phyloP scores from a whole-genome alignment of 2,888 invertebrate genomes.

The Timandra comae region DNA sequence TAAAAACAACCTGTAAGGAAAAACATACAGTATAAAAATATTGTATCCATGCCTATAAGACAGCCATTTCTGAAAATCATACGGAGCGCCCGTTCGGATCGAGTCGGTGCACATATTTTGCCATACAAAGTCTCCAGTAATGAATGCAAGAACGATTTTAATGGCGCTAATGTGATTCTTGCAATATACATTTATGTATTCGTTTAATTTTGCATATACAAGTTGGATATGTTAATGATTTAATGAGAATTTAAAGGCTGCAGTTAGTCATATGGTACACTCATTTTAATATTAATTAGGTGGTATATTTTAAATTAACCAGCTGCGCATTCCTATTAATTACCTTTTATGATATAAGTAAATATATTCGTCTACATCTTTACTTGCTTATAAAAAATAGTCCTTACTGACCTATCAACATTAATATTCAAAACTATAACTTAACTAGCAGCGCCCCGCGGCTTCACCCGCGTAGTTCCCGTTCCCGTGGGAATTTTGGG shows the following conservation, averaged over 20 bases:
- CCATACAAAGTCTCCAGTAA: conserved; percentile 63
- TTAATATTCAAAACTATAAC: too few relatives aligned
- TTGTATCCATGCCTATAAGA: conserved; percentile 70
- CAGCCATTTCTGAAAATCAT: conserved; percentile 76
- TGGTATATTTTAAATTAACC: too few relatives aligned
- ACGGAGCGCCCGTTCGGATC: conserved; percentile 64
- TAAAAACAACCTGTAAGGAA: conserved; percentile 66
- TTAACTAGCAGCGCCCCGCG: too few relatives aligned
- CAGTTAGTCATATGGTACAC: not conserved
- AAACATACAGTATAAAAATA: conserved; percentile 72
- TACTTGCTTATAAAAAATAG: too few relatives aligned
- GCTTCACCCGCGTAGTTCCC: too few relatives aligned
- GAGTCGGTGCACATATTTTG: conserved; percentile 67
- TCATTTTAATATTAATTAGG: too few relatives aligned
- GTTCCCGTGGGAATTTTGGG: too few relatives aligned
- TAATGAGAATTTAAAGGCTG: conserved; percentile 1
- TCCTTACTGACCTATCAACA: too few relatives aligned
- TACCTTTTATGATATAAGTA: too few relatives aligned
- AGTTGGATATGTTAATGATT: conserved; percentile 19
- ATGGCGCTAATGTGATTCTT: conserved; percentile 67
- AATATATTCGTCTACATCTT: too few relatives aligned
- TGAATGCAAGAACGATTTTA: conserved; percentile 73
- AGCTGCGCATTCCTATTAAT: too few relatives aligned
- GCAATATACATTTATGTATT: conserved; percentile 60
- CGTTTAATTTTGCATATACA: conserved; percentile 30